Evolutionary conservation across 2,113 vertebrate genomes (phyloP).

Genomic region (Alethe diademata): DNA sequence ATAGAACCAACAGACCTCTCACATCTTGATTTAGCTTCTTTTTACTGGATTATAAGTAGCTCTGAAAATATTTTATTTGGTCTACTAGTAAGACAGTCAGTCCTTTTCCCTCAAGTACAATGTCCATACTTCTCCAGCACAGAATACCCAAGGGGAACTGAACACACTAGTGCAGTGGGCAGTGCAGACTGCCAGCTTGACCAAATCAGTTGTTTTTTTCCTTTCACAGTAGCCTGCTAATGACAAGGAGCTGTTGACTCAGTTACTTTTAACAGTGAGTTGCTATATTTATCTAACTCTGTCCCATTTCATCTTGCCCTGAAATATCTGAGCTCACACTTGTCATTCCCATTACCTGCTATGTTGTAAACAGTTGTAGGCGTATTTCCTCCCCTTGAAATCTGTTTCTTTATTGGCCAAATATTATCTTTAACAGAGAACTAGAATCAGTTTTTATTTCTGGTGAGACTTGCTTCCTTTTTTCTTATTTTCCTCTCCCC

Average conservation of each 20-base stretch:
- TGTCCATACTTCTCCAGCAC: background rate
- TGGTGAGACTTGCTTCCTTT: background rate
- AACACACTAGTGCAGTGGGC: background rate
- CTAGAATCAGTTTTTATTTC: background rate
- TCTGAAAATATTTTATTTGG: background rate
- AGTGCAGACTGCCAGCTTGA: background rate
- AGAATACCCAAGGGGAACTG: background rate
- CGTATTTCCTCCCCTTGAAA: background rate
- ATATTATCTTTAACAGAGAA: background rate
- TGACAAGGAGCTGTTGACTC: background rate
- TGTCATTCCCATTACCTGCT: background rate
- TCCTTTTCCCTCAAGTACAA: background rate
- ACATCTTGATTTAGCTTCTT: background rate
- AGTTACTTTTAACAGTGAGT: background rate
- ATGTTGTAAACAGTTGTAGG: background rate
- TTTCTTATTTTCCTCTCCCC: background rate
- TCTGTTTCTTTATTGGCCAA: background rate
- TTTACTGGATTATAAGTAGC: background rate
- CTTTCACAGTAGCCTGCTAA: background rate
- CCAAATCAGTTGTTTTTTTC: fast-evolving
- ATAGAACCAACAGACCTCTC: background rate
- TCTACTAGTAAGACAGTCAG: background rate
- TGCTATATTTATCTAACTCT: background rate
- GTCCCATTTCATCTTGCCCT: background rate
- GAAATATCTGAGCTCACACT: background rate